phyloP scores from a whole-genome alignment of 2,888 invertebrate genomes.

The Cylloceria caligata region DNA sequence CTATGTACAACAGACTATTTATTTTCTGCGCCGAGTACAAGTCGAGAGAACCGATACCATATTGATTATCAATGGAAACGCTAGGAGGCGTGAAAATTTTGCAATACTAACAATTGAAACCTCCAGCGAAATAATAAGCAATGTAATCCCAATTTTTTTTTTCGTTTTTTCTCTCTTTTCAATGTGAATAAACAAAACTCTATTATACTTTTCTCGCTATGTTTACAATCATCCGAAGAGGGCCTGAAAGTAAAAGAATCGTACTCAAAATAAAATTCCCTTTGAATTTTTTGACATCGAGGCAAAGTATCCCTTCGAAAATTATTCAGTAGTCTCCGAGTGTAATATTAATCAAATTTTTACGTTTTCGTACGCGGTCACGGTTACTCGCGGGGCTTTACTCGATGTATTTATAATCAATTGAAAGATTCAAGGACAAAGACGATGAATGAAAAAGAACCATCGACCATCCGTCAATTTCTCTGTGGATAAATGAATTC shows the following conservation, averaged over 20 bases:
- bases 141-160: background rate
- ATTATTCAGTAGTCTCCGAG: too few relatives aligned
- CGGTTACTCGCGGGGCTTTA: too few relatives aligned
- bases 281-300: too few relatives aligned
- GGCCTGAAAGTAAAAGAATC: too few relatives aligned
- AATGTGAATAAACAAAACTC: background rate
- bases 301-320: too few relatives aligned
- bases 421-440: background rate
- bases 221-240: background rate
- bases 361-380: too few relatives aligned
- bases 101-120: background rate
- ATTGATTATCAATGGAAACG: background rate
- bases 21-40: background rate
- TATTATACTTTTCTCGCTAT: background rate
- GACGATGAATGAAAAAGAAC: background rate
- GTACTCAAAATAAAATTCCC: too few relatives aligned
- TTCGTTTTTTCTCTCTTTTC: too few relatives aligned
- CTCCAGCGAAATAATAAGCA: background rate
- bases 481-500: background rate
- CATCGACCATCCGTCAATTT: conserved; percentile 2
- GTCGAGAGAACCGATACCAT: background rate
- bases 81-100: background rate
- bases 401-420: too few relatives aligned
- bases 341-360: too few relatives aligned
- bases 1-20: background rate